phyloP scores from a whole-genome alignment of 2,113 vertebrate genomes.

The Rutilus rutilus region DNA sequence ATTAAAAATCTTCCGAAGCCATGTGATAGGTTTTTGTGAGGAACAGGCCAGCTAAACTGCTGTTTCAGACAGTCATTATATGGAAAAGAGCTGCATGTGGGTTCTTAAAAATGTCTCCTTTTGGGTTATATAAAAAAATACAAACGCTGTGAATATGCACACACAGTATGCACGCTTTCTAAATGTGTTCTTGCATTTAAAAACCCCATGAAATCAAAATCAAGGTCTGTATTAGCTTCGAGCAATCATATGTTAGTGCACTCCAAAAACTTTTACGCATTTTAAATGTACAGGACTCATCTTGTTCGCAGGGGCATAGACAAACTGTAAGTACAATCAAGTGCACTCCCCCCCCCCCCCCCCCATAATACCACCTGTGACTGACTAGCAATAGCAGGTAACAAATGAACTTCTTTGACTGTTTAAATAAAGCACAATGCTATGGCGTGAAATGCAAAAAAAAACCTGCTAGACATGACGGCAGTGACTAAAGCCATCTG shows the following conservation, averaged over 20 bases:
- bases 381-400: neutral
- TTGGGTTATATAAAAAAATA: too few relatives aligned
- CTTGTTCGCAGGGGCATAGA: neutral
- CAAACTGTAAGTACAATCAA: neutral
- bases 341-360: neutral
- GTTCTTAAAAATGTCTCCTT: too few relatives aligned
- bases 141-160: too few relatives aligned
- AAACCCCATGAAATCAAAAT: neutral
- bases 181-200: too few relatives aligned
- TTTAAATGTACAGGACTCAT: neutral
- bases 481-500: neutral
- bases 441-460: neutral
- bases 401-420: neutral
- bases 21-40: too few relatives aligned
- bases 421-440: neutral
- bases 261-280: neutral
- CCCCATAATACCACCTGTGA: neutral
- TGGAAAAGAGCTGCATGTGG: too few relatives aligned
- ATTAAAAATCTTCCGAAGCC: neutral
- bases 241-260: too few relatives aligned
- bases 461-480: neutral
- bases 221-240: neutral
- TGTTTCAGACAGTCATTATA: neutral
- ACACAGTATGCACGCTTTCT: too few relatives aligned
- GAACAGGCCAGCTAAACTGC: too few relatives aligned